Evolutionary conservation across 1,140 invertebrate species (phyloP), one percentile per base, ranked within the genome.

Genomic region (Drosophila rhopaloa): DNA sequence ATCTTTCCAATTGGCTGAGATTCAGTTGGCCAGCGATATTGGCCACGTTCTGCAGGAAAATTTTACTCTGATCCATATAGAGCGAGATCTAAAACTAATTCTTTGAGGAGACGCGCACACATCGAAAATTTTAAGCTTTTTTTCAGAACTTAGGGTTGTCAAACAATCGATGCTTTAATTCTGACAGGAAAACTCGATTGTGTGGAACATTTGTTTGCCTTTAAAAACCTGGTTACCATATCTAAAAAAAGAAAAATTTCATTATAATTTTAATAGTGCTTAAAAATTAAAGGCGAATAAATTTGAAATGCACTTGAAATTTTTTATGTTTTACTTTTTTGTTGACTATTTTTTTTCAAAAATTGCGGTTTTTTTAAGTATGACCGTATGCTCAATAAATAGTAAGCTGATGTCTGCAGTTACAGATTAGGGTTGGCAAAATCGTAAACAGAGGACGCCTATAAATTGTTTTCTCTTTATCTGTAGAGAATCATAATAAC

Each of bases 81-180:
- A 35, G 59, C 29, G n/a, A 43, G n/a, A 29, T 19, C 10, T 1
- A 53, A 53, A 14, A 11, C 3, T 24, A 32, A 38, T 32, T 44
- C 19, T 50, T 43, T 65, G n/a, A 9, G 19, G 29, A 14, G 37
- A 19, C 29, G 37, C n/a, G 27, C 43, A 67, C 27, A 14, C 65
- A 66, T 66, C 13, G 11, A 68, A 66, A 68, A 66, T 66, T 68
- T 68, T 10, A 24, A 13, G 43, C 43, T 29, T 50, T 14, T 10
- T 41, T 19, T 16, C 14, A 11, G 5, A 5, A 50, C 16, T 27
- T 41, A 14, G n/a, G 35, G 11, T 41, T 51, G 46, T 35, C 46
- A 9, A 67, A 24, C 19, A 13, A 27, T 46, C 16, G 14, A 46
- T 46, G n/a, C 8, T 10, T 32, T 19, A 40, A 24, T 3, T n/a